Percentiles rank a stretch among this genome's conserved stretches.
Evolutionary conservation across 1,140 invertebrate genomes (phyloP).

Genomic region (Sycophaga agraensis): DNA sequence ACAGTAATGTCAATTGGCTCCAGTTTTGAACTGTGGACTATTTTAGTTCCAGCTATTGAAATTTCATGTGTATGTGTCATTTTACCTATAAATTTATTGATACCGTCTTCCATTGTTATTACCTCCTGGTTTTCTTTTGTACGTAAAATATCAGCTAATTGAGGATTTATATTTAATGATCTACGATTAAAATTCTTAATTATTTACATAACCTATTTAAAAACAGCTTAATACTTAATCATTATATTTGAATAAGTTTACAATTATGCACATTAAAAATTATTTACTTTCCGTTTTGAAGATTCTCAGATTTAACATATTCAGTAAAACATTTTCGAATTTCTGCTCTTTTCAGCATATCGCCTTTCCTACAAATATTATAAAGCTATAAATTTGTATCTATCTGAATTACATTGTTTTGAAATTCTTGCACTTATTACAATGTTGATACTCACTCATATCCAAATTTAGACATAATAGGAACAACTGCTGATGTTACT

Average conservation of each 20-base stretch:
- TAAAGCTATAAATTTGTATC: conserved; percentile 4
- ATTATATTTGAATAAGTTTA: background rate
- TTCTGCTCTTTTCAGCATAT: conserved; percentile 66
- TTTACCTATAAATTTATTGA: conserved; percentile 66
- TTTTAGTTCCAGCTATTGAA: conserved; percentile 59
- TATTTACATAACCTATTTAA: background rate
- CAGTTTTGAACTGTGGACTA: conserved; percentile 72
- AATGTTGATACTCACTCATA: conserved; percentile 56
- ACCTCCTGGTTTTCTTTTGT: conserved; percentile 53
- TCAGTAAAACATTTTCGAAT: conserved; percentile 72
- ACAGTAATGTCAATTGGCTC: conserved; percentile 79
- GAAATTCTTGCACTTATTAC: conserved; percentile 5
- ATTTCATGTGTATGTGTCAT: conserved; percentile 80
- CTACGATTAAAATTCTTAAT: conserved; percentile 40
- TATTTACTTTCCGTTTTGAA: conserved; percentile 62
- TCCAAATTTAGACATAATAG: conserved; percentile 64
- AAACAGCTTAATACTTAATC: too few species aligned
- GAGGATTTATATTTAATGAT: conserved; percentile 62
- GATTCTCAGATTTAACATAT: conserved; percentile 74
- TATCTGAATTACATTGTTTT: background rate
- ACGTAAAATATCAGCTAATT: conserved; percentile 49
- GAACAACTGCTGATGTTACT: conserved; percentile 68
- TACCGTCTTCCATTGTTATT: conserved; percentile 73
- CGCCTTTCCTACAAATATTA: conserved; percentile 70
- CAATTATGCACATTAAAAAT: background rate